Evolutionary conservation across 2,888 invertebrate genomes (phyloP).

Genomic region (Ophion slaviceki): DNA sequence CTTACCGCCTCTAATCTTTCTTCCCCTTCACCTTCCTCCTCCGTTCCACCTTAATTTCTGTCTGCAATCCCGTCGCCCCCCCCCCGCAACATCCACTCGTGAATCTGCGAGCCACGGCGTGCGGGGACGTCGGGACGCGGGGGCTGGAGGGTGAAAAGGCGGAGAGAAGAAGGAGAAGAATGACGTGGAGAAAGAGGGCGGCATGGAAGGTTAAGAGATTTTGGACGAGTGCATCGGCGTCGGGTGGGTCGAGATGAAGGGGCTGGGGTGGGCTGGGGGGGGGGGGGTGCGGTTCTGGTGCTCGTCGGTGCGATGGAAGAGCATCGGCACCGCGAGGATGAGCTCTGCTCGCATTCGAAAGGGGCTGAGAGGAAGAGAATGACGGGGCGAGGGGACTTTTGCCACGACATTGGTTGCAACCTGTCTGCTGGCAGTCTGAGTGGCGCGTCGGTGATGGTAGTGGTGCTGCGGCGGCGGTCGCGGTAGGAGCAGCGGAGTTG

Average conservation of each 20-base stretch:
- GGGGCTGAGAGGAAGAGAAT: slow-evolving; percentile 53
- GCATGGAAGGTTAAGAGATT: slow-evolving; percentile 77
- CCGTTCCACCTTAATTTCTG: slow-evolving; percentile 43
- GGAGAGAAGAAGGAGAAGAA: slow-evolving; percentile 25
- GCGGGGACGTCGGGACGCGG: not conserved
- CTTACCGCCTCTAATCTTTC: slow-evolving; percentile 14
- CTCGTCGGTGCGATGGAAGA: slow-evolving; percentile 59
- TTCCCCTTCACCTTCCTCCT: slow-evolving; percentile 7
- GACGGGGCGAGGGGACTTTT: slow-evolving; percentile 63
- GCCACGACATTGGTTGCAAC: slow-evolving; percentile 81
- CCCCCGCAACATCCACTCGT: slow-evolving; percentile 31
- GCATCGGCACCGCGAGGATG: slow-evolving; percentile 41
- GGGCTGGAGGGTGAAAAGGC: slow-evolving; percentile 30
- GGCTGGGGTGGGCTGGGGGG: slow-evolving; percentile 19
- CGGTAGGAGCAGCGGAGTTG: slow-evolving; percentile 52
- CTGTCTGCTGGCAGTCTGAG: slow-evolving; percentile 80
- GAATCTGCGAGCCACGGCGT: slow-evolving; percentile 25
- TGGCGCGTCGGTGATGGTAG: slow-evolving; percentile 69
- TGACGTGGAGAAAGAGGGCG: slow-evolving; percentile 2
- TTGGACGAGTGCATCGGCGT: slow-evolving; percentile 77
- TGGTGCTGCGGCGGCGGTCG: slow-evolving; percentile 62
- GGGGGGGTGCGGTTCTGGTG: slow-evolving; percentile 39
- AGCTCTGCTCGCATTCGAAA: slow-evolving; percentile 34
- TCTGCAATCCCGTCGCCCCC: slow-evolving; percentile 42
- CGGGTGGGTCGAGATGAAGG: slow-evolving; percentile 15